These are phyloP conservation scores for Drosophila siamana DNA, from an alignment of 2,888 invertebrate genomes.

Conservation along the genomic window DNA sequence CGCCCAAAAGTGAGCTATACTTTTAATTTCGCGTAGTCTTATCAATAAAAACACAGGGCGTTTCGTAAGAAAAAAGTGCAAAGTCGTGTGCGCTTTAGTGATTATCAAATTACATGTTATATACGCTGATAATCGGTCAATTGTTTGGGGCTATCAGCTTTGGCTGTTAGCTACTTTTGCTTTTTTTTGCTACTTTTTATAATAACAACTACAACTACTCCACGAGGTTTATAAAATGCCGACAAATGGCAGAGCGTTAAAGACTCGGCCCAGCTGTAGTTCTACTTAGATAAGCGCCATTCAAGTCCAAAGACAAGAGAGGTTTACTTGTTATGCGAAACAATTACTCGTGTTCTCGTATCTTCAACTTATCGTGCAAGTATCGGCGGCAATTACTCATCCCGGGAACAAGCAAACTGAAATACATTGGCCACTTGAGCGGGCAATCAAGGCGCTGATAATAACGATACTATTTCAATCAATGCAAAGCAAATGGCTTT, in stretches of 20 bases:
- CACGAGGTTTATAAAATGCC: not conserved
- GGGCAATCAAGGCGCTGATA: conserved; percentile 53
- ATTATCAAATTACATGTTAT: conserved; percentile 1
- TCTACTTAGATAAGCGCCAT: conserved; percentile 35
- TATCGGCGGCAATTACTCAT: conserved; percentile 54
- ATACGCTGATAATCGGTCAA: conserved; percentile 7
- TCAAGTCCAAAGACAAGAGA: conserved; percentile 37
- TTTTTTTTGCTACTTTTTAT: not conserved
- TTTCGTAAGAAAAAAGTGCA: not conserved
- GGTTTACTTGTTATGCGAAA: conserved; percentile 32
- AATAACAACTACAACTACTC: no score
- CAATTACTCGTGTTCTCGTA: conserved; percentile 65
- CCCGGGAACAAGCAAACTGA: not conserved
- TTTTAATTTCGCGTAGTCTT: not conserved
- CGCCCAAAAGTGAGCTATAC: conserved; percentile 36
- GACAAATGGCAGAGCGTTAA: not conserved
- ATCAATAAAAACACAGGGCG: conserved; percentile 21
- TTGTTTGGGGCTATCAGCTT: not conserved
- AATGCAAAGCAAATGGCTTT: conserved; percentile 7
- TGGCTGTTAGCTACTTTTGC: not conserved
- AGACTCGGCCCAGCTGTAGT: not conserved
- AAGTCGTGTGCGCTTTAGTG: not conserved
- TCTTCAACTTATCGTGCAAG: conserved; percentile 32
- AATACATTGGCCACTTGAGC: conserved; percentile 26
- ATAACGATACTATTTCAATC: conserved; percentile 52